Conservation (phyloP, 2,113 vertebrate species). For the Nansenia antarctica region DNA sequence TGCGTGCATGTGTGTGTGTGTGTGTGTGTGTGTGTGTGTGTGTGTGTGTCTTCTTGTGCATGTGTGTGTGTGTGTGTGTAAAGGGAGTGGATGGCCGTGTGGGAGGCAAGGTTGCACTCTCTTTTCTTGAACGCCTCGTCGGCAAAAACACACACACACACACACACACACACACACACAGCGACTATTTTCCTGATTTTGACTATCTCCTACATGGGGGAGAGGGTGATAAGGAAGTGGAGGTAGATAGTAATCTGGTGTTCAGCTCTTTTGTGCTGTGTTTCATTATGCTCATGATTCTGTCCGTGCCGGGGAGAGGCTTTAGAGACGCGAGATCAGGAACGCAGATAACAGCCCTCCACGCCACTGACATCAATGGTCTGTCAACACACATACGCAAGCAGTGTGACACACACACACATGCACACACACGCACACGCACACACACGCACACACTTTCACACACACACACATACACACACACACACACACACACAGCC, state of each 20-base stretch:
- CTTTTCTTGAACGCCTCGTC: neutral
- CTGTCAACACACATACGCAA: slow-evolving; percentile 1
- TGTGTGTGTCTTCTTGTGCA: neutral
- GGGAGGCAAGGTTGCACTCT: neutral
- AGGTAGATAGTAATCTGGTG: slow-evolving; percentile 13
- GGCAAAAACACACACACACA: neutral
- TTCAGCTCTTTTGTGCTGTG: slow-evolving; percentile 6
- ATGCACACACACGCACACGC: slow-evolving; percentile 8
- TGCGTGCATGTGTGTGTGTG: slow-evolving; percentile 3
- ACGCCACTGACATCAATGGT: slow-evolving; percentile 5
- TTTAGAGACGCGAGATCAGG: slow-evolving; percentile 34
- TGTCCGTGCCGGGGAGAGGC: slow-evolving; percentile 14
- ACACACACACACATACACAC: slow-evolving; percentile 13
- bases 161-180: slow-evolving; percentile 11
- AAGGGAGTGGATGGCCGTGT: neutral
- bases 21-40: neutral
- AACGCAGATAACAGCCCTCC: slow-evolving; percentile 29
- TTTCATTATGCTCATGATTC: slow-evolving; percentile 11
- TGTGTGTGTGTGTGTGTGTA: neutral
- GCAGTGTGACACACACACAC: slow-evolving; percentile 4
- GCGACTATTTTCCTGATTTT: neutral
- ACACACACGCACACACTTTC: slow-evolving; percentile 36
- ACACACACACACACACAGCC: slow-evolving; percentile 13
- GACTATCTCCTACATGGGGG: slow-evolving; percentile 24
- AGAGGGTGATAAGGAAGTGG: slow-evolving; percentile 11